Conservation (phyloP, 2,797 vertebrate species). For the Coregonus suidteri region DNA sequence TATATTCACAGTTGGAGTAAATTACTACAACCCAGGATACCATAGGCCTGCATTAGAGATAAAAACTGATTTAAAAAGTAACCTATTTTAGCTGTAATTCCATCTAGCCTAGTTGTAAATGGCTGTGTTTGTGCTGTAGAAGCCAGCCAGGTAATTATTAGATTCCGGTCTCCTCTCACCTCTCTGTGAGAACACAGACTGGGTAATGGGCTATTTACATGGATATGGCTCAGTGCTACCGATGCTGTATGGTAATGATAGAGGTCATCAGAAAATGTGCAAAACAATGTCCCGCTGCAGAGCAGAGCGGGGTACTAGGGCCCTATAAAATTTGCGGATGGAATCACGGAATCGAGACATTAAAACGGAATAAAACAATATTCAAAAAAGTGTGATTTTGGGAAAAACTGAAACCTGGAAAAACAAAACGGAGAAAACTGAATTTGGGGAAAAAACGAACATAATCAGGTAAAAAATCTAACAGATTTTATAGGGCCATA, state of each 20-base stretch:
- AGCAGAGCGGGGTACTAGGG: not conserved
- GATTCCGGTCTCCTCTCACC: not conserved
- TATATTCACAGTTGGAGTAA: too few relatives aligned
- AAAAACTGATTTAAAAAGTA: too few relatives aligned
- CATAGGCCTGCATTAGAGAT: too few relatives aligned
- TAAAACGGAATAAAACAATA: too few relatives aligned
- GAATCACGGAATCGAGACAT: too few relatives aligned
- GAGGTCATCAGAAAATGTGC: not conserved
- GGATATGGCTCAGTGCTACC: not conserved
- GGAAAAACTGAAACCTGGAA: too few relatives aligned
- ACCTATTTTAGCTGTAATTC: not conserved
- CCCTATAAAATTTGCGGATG: too few relatives aligned
- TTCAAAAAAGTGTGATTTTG: too few relatives aligned
- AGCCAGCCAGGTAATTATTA: not conserved
- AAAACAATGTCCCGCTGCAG: not conserved
- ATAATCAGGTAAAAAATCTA: too few relatives aligned
- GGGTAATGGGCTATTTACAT: constrained; percentile 11
- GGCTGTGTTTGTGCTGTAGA: not conserved
- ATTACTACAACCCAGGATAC: too few relatives aligned
- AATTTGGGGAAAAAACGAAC: too few relatives aligned
- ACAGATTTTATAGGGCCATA: not conserved
- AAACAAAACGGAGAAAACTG: too few relatives aligned
- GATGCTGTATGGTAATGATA: constrained; percentile 16
- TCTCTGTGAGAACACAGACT: not conserved
- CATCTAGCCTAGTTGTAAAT: not conserved